Evolutionary conservation across 2,797 vertebrate genomes (phyloP), one percentile per base, ranked within the genome.

Genomic region (Paramormyrops hopkinsi): DNA sequence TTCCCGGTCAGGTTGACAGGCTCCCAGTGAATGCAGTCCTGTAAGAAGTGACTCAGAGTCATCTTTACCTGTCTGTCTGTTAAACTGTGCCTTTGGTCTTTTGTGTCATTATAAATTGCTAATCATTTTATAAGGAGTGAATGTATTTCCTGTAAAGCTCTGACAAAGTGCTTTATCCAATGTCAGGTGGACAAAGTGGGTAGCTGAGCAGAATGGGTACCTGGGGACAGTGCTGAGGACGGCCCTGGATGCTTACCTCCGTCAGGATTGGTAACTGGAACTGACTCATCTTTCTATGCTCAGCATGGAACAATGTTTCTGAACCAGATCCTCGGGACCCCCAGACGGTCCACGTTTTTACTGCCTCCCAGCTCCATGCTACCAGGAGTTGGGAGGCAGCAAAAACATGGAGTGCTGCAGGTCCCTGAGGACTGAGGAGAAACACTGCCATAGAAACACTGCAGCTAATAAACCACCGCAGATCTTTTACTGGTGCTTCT

Each of bases 101-200:
- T 65, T 89, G 37, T 17, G 51, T 12, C 2, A 25, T n/a, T 73
- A 50, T 76, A 22, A 19, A 51, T 79, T 86, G 25, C 12, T 86
- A 14, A 53, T 53, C 8, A 8, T 86, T 85, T 85, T 25, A 19
- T 86, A 33, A 86, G 19, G 82, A 48, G 19, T 73, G n/a, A 51
- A 88, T 17, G 25, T 54, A 8, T 89, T 8, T 62, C 41, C 11
- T 14, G 9, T n/a, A 88, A 4, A 17, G 37, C 19, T 48, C 62
- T 2, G 79, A 88, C 4, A 41, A 83, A 9, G 44, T 91, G 0
- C 87, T 88, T 50, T 86, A 14, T 50, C n/a, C 25, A 33, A 86
- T 33, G 11, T 86, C 91, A 97, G 97, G 90, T 96, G 95, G 95
- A 92, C 88, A 3, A 97, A 96, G 91, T 97, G 96, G 97, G 95